These are phyloP conservation scores for Acrobasis suavella DNA, from an alignment of 2,888 invertebrate genomes.

Conservation along the genomic window DNA sequence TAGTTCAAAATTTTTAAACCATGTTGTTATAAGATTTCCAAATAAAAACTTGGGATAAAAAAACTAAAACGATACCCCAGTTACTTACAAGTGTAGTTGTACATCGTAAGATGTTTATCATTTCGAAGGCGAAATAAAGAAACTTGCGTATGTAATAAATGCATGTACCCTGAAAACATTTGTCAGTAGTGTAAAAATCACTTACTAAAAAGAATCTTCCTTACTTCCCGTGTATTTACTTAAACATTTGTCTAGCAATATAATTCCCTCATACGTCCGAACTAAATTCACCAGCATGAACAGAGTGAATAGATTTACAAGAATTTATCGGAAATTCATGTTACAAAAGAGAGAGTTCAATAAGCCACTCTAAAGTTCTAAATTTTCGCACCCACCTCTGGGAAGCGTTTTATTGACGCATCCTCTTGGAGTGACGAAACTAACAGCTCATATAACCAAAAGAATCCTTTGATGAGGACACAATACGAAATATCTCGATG, in stretches of 20 bases:
- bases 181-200: too few species aligned
- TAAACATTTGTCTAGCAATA: neutral
- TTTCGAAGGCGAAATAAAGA: too few species aligned
- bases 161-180: too few species aligned
- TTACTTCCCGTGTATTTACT: neutral
- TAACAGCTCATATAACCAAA: neutral
- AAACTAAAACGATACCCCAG: too few species aligned
- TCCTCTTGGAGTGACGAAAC: neutral
- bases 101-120: too few species aligned
- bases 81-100: too few species aligned
- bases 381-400: neutral
- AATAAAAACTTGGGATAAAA: too few species aligned
- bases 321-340: neutral
- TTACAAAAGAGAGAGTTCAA: neutral
- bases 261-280: neutral
- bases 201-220: too few species aligned
- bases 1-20: too few species aligned
- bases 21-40: too few species aligned
- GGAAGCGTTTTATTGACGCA: neutral
- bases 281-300: slow-evolving; percentile 1
- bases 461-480: neutral
- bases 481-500: neutral
- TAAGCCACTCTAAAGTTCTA: neutral
- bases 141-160: too few species aligned
- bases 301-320: neutral